phyloP scores from a whole-genome alignment of 2,888 invertebrate genomes.

The Pterobdella sp. region DNA sequence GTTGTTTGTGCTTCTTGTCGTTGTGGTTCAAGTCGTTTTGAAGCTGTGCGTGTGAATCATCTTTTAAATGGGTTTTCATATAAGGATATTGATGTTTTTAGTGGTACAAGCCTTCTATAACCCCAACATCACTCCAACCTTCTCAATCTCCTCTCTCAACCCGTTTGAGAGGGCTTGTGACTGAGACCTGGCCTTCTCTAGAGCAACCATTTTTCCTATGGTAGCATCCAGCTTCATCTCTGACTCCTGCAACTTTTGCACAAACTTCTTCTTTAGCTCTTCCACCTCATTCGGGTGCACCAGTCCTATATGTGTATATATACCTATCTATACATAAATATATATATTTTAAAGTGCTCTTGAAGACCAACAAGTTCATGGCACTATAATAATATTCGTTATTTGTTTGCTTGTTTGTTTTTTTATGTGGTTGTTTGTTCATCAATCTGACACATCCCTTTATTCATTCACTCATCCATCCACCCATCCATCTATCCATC shows the following conservation, averaged over 20 bases:
- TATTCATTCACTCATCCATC: conserved; percentile 1
- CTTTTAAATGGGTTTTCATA: not conserved
- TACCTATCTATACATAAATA: too few species aligned
- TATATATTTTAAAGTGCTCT: too few species aligned
- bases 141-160: conserved; percentile 89
- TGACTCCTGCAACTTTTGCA: conserved; percentile 90
- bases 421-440: too few species aligned
- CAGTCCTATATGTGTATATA: not conserved
- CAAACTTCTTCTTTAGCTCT: conserved; percentile 61
- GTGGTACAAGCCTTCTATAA: not conserved
- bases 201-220: conserved; percentile 89
- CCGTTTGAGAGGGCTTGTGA: conserved; percentile 94
- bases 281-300: conserved; percentile 58
- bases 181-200: conserved; percentile 96
- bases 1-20: conserved; percentile 76
- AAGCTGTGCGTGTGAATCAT: conserved; percentile 16
- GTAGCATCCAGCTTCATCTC: conserved; percentile 94
- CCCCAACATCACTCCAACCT: conserved; percentile 6
- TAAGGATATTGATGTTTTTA: not conserved
- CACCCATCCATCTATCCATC: conserved; percentile 6
- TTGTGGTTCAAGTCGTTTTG: conserved; percentile 34
- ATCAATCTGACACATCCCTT: not conserved
- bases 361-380: too few species aligned
- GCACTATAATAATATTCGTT: too few species aligned
- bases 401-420: too few species aligned